phyloP scores from a whole-genome alignment of 2,888 invertebrate species.

The Eristalis arbustorum region DNA sequence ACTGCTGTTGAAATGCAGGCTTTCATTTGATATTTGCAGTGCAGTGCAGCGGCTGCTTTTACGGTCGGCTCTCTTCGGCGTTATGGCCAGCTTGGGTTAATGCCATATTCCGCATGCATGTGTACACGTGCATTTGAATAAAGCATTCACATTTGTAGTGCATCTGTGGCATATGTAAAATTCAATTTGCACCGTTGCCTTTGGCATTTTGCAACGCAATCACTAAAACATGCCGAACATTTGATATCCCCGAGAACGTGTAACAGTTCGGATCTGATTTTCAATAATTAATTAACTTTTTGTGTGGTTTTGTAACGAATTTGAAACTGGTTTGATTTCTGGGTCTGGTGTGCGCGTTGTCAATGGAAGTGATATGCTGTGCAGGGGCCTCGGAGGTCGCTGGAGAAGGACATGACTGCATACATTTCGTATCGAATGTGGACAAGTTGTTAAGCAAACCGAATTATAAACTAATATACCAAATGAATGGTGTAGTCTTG shows the following conservation, averaged over 20 bases:
- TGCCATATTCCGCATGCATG: background rate
- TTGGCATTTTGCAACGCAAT: slow-evolving; percentile 33
- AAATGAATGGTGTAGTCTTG: too few relatives aligned
- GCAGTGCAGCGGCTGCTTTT: background rate
- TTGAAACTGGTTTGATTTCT: background rate
- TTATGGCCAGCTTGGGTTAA: background rate
- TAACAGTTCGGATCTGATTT: slow-evolving; percentile 24
- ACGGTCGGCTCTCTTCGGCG: background rate
- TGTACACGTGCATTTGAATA: slow-evolving; percentile 3
- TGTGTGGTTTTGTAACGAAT: slow-evolving; percentile 10
- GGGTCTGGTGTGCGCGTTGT: too few relatives aligned
- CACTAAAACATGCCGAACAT: slow-evolving; percentile 44
- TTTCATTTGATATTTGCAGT: slow-evolving; percentile 16
- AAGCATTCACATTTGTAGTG: background rate
- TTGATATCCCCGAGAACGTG: slow-evolving; percentile 22
- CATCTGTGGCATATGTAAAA: slow-evolving; percentile 52
- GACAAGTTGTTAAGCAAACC: too few relatives aligned
- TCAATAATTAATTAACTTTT: slow-evolving; percentile 57
- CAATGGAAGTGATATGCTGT: too few relatives aligned
- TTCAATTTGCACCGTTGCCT: slow-evolving; percentile 62
- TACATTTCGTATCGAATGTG: too few relatives aligned
- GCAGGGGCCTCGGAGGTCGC: too few relatives aligned
- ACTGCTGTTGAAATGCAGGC: background rate
- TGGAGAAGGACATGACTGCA: too few relatives aligned
- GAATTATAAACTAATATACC: too few relatives aligned